Evolutionary conservation across 1,140 invertebrate genomes (phyloP), one percentile per base, ranked within the genome.

Genomic region (Subanguina moxae): DNA sequence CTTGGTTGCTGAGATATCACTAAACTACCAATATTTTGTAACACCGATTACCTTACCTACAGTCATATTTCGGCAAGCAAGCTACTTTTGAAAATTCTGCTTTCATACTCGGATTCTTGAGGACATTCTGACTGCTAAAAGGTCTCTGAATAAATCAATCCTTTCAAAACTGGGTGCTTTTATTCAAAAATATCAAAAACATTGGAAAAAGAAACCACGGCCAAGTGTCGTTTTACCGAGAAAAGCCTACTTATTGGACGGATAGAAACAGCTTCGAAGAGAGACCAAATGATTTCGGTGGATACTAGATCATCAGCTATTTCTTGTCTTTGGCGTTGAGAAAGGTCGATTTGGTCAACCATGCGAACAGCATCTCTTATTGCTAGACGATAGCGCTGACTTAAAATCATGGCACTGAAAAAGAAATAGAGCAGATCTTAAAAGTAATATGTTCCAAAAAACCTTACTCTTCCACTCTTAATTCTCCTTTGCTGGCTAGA

Each of bases 281-380:
- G 23, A 5, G 64, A 66, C 64, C 64, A 66, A 57, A 66, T 65
- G 65, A 66, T 23, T n/a, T 66, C 64, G 17, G 64, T 57, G 9
- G 27, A 65, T 13, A 23, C 9, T 13, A 66, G 23, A 21, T 66
- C 64, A 25, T 19, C n/a, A 56, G n/a, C 23, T 56, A 56, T 21
- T 19, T 25, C 3, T 56, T 19, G 23, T 25, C 15, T 56, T 56
- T 56, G 59, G 27, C 3, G 3, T 21, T 23, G 59, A 21, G 27
- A 8, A 7, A 62, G 59, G 8, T 62, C 59, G 3, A 23, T 62
- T 28, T 62, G 19, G n/a, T 62, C 59, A 19, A 8, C 19, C 19
- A 19, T 62, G 3, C 28, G 3, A 8, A 62, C n/a, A 30, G 59
- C 59, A 21, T 21, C 13, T 46, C 59, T 21, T 19, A 62, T 62